Conservation (phyloP, 2,888 invertebrate species). For the Papilio demoleus region DNA sequence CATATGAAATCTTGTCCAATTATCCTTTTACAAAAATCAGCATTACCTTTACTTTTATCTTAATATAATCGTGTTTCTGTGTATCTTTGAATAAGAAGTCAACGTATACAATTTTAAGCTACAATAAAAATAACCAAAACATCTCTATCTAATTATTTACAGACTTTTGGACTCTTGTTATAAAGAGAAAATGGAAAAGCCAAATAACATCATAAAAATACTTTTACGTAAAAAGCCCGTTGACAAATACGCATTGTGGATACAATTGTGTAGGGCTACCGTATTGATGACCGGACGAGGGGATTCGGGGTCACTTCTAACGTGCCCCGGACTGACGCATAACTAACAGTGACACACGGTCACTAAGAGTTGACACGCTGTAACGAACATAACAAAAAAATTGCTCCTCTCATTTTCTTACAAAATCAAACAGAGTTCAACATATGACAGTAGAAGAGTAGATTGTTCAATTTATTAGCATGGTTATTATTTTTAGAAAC, state of each 20-base stretch:
- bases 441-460: too few species aligned
- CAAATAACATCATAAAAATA: constrained; percentile 31
- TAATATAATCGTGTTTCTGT: too few species aligned
- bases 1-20: too few species aligned
- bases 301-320: constrained; percentile 29
- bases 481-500: too few species aligned
- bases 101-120: too few species aligned
- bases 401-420: too few species aligned
- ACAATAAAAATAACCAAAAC: not conserved
- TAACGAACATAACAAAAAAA: not conserved
- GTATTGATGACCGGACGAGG: constrained; percentile 25
- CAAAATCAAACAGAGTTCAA: too few species aligned
- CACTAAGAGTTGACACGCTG: not conserved
- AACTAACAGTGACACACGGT: constrained; percentile 18
- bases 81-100: too few species aligned
- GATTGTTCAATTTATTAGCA: too few species aligned
- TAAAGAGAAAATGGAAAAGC: not conserved
- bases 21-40: too few species aligned
- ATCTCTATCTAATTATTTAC: constrained; percentile 3
- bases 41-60: too few species aligned
- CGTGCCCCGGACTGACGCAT: not conserved
- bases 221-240: constrained; percentile 30
- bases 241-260: constrained; percentile 27
- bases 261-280: constrained; percentile 24
- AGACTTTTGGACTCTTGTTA: too few species aligned